phyloP scores from a whole-genome alignment of 2,113 vertebrate genomes.

The Psettodes erumei region DNA sequence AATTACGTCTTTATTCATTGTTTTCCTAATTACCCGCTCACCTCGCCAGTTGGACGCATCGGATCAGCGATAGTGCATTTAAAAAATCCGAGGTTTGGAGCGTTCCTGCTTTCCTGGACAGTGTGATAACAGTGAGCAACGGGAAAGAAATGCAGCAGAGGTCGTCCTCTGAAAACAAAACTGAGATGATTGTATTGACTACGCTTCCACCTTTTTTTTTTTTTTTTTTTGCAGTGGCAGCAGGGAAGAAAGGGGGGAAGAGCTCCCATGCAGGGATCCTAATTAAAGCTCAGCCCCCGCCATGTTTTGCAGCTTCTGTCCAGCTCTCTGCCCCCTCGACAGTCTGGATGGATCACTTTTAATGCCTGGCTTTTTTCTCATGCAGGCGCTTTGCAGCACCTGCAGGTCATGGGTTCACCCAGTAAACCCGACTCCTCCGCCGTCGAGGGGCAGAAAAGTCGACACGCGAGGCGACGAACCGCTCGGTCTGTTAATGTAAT shows the following conservation, averaged over 20 bases:
- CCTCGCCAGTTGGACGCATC: slow-evolving; percentile 10
- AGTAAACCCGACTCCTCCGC: slow-evolving; percentile 24
- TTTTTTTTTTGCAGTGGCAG: too few relatives aligned
- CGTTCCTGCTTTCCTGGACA: neutral
- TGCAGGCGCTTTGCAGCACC: slow-evolving; percentile 30
- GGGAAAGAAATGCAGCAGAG: neutral
- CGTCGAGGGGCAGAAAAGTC: slow-evolving; percentile 52
- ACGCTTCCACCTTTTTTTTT: too few relatives aligned
- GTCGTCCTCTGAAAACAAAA: neutral
- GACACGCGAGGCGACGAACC: slow-evolving; percentile 26
- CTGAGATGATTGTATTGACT: neutral
- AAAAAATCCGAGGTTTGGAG: neutral
- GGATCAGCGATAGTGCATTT: too few relatives aligned
- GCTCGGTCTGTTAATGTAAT: slow-evolving; percentile 68
- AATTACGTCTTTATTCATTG: neutral
- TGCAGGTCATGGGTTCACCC: slow-evolving; percentile 15
- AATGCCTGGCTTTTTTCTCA: slow-evolving; percentile 17
- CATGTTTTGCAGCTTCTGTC: neutral
- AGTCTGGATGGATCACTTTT: slow-evolving; percentile 1
- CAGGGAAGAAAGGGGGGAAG: neutral
- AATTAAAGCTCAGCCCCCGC: neutral
- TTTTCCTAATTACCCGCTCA: neutral
- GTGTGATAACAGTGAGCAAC: neutral
- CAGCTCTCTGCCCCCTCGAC: neutral
- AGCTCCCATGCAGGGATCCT: neutral